Conservation (phyloP, 2,888 invertebrate genomes). For the Hartigia nigra region DNA sequence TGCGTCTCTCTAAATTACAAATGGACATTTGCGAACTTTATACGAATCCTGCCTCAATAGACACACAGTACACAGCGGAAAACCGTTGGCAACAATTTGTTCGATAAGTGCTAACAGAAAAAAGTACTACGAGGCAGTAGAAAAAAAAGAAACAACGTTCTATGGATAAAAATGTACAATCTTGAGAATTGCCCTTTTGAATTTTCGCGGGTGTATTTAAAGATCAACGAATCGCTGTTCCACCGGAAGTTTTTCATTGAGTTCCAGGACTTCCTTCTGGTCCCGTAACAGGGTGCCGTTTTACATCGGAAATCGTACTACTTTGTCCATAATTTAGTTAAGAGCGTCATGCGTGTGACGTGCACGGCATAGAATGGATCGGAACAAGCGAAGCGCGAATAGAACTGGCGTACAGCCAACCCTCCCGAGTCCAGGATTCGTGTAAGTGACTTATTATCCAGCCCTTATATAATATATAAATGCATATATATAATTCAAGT, state of each 20-base stretch:
- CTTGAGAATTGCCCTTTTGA: not conserved
- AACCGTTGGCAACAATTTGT: not conserved
- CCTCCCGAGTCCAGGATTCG: slow-evolving; percentile 58
- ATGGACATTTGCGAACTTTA: slow-evolving; percentile 50
- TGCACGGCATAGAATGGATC: slow-evolving; percentile 63
- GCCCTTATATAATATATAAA: slow-evolving; percentile 52
- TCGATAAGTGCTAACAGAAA: not conserved
- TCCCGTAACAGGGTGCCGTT: slow-evolving; percentile 9
- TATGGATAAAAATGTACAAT: not conserved
- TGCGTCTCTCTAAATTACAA: slow-evolving; percentile 55
- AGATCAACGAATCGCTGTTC: not conserved
- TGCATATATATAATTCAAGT: not conserved
- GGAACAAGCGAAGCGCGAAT: slow-evolving; percentile 65
- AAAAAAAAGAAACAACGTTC: not conserved
- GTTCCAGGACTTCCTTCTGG: not conserved
- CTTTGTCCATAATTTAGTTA: slow-evolving; percentile 67
- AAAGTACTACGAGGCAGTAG: not conserved
- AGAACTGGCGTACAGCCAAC: slow-evolving; percentile 64
- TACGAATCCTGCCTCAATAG: not conserved
- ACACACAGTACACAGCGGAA: not conserved
- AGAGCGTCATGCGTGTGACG: slow-evolving; percentile 66
- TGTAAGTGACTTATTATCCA: slow-evolving; percentile 66
- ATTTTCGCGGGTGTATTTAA: not conserved
- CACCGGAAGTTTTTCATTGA: not conserved
- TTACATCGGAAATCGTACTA: slow-evolving; percentile 60